Evolutionary conservation across 2,113 vertebrate species (phyloP), one percentile per base, ranked within the genome.

Genomic region (Salminus brasiliensis): DNA sequence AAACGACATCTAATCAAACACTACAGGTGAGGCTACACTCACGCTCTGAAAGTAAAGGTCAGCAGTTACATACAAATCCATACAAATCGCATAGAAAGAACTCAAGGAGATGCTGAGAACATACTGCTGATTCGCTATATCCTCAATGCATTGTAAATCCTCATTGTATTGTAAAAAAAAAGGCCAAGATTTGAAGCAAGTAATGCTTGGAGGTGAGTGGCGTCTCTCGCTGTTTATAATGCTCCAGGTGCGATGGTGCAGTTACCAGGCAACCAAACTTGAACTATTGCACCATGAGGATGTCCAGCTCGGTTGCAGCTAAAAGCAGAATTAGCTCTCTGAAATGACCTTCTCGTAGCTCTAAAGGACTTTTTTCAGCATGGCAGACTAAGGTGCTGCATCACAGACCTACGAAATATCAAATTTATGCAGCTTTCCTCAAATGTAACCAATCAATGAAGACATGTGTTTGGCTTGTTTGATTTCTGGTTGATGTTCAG

Each of bases 201-300:
- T 10, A 11, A 21, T 21, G 3, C 11, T 55, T 55, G 2, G n/a
- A 55, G 52, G 52, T 10, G 52, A 23, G 3, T 1, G 25, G 23
- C 18, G 5, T 39, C 39, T 66, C 62, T 66, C 32, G 0, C n/a
- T 23, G 1, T 39, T 39, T 34, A n/a, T n/a, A 36, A 39, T 66
- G 25, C 3, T 47, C 15, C 36, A 4, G 23, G 34, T 74, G 67
- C 47, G 11, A n/a, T n/a, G 45, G 32, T 74, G 47, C 73, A 75
- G 74, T 77, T 67, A 77, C 74, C 63, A 77, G 30, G 74, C 74
- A 77, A 77, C 74, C 12, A 16, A 25, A 29, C 25, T 30, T 52
- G 29, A 81, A 23, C 63, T 68, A 1, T 67, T 45, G 34, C 41
- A 9, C 49, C 11, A 12, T 59, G 29, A 43, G 63, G 2, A 3